Conservation (phyloP, 2,113 vertebrate species). For the Stercorarius parasiticus region DNA sequence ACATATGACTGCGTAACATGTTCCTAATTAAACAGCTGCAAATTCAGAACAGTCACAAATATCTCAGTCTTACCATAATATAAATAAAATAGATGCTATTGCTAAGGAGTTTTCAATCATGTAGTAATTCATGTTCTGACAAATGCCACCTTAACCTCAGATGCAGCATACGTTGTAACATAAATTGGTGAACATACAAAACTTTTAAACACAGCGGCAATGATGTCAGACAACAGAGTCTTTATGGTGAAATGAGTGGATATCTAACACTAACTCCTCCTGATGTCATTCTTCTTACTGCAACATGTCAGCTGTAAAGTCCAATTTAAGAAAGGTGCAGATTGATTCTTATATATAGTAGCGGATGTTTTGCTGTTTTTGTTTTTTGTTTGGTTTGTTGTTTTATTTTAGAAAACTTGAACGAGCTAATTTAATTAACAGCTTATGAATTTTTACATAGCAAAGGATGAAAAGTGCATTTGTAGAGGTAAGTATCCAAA, state of each 20-base stretch:
- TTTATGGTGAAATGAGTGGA: neutral
- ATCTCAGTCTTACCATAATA: neutral
- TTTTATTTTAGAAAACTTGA: neutral
- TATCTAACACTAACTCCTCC: neutral
- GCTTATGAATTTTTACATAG: neutral
- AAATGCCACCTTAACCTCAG: neutral
- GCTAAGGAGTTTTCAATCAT: neutral
- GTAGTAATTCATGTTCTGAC: neutral
- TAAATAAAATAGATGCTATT: neutral
- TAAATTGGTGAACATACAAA: neutral
- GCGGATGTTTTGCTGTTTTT: neutral
- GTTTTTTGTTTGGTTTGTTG: neutral
- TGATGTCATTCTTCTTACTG: neutral
- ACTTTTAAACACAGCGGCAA: neutral
- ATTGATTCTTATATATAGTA: neutral
- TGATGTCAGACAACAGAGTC: too few species aligned
- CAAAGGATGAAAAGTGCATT: neutral
- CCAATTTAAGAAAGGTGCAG: neutral
- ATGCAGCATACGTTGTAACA: neutral
- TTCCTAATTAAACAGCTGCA: neutral
- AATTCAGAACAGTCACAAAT: neutral
- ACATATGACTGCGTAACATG: neutral
- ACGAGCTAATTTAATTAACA: neutral
- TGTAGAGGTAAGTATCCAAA: neutral
- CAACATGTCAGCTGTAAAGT: neutral